Evolutionary conservation across 2,113 vertebrate species (phyloP).

Genomic region (Felis catus): F.catus_Fca126_mat1.0 CM031414.1:41652501-41653000

Average conservation of each 20-base stretch:
- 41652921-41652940: no score
- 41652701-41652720: background rate
- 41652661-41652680: constrained; percentile 13
- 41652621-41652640: background rate
- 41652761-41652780: no score
- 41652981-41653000: background rate
- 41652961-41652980: no score
- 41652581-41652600: constrained; percentile 25
- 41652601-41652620: constrained; percentile 46
- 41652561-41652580: background rate
- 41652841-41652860: no score
- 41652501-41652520: background rate
- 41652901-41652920: no score
- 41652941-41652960: no score
- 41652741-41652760: background rate
- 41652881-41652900: no score
- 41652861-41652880: no score
- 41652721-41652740: background rate
- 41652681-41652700: constrained; percentile 16
- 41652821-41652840: no score
- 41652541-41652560: background rate
- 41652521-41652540: background rate
- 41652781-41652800: no score
- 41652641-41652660: background rate
- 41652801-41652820: no score